Conservation (phyloP, 1,140 invertebrate species). For the Coptotermes formosanus region DNA sequence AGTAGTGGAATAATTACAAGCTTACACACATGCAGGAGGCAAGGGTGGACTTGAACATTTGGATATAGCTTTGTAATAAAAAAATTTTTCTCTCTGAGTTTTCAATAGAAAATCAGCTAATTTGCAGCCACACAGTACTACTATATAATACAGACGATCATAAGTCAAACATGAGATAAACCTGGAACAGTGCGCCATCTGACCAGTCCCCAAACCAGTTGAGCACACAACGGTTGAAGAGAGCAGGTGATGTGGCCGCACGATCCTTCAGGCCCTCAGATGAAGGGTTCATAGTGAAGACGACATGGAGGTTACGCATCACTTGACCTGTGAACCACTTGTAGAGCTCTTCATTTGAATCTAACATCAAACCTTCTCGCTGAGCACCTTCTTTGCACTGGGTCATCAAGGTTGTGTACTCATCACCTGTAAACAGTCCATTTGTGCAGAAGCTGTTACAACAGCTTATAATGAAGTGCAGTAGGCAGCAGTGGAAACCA, state of each 20-base stretch:
- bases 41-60: too few relatives aligned
- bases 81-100: too few relatives aligned
- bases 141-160: neutral
- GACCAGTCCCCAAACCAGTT: constrained; percentile 99
- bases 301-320: constrained; percentile 98
- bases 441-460: neutral
- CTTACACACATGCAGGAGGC: too few relatives aligned
- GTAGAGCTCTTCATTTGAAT: constrained; percentile 97
- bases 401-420: constrained; percentile 98
- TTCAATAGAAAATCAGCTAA: too few relatives aligned
- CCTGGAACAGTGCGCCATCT: constrained; percentile 93
- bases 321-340: constrained; percentile 99
- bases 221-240: constrained; percentile 99
- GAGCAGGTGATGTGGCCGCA: constrained; percentile 96
- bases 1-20: too few relatives aligned
- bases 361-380: constrained; percentile 96
- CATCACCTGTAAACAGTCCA: constrained; percentile 64
- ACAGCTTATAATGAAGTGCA: neutral
- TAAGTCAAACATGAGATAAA: constrained; percentile 44
- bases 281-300: constrained; percentile 99
- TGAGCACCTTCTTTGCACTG: constrained; percentile 99
- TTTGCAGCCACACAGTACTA: neutral
- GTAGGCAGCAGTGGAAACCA: too few relatives aligned
- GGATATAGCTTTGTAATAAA: too few relatives aligned
- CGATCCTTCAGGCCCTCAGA: constrained; percentile 97